Conservation (phyloP, 2,113 vertebrate genomes). For the Cebus imitator region DNA sequence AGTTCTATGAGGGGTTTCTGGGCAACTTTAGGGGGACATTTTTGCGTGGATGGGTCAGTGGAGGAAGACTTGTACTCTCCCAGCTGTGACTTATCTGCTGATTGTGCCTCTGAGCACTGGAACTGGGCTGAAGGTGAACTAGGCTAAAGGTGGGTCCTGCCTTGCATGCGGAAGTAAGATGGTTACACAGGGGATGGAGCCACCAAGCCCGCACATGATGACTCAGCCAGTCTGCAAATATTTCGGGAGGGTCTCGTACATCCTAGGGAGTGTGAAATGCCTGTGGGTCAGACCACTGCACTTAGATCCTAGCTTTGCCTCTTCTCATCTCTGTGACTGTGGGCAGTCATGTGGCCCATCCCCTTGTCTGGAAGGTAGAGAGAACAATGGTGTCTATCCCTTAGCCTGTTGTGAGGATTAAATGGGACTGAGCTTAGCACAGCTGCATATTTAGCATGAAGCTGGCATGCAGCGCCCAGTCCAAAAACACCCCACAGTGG, state of each 20-base stretch:
- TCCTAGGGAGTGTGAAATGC: background rate
- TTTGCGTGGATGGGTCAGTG: background rate
- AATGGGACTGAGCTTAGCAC: fast-evolving
- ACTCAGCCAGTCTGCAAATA: background rate
- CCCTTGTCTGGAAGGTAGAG: background rate
- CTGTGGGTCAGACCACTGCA: background rate
- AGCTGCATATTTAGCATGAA: fast-evolving
- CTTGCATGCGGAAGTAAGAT: background rate
- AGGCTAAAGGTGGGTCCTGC: background rate
- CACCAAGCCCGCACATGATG: background rate
- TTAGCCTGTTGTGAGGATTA: background rate
- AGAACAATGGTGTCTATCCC: background rate
- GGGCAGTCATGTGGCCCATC: background rate
- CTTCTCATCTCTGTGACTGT: background rate
- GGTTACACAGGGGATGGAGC: background rate
- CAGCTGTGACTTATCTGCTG: background rate
- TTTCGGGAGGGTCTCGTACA: background rate
- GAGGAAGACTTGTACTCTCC: background rate
- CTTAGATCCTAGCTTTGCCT: background rate
- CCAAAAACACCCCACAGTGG: background rate
- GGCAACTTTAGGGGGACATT: background rate
- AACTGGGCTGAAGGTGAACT: background rate
- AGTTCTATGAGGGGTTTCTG: background rate
- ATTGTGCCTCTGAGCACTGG: background rate
- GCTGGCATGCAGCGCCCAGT: fast-evolving